These are phyloP conservation scores for Montipora capricornis DNA, from an alignment of 64 coral and sea anemone genomes.

Conservation along the genomic window DNA sequence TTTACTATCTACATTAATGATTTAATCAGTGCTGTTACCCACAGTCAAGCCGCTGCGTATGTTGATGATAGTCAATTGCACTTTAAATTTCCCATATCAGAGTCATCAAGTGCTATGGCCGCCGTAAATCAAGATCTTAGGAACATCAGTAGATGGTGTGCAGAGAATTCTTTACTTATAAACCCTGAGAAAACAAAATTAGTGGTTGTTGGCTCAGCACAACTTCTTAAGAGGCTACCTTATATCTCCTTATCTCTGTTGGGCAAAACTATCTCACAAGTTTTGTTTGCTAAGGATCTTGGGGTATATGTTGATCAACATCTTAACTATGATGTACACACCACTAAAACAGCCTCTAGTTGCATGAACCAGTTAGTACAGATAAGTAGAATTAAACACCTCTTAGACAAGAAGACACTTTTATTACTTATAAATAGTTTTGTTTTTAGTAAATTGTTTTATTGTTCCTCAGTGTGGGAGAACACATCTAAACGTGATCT, in stretches of 20 bases:
- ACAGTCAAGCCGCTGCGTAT: background rate
- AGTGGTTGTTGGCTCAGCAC: background rate
- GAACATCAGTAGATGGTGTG: slow-evolving; percentile 8
- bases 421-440: slow-evolving; percentile 42
- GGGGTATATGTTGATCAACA: background rate
- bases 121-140: slow-evolving; percentile 5
- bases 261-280: slow-evolving; percentile 46
- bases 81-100: no score
- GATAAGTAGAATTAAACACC: slow-evolving; percentile 43
- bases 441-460: background rate
- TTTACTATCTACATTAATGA: no score
- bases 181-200: no score
- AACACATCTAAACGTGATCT: background rate
- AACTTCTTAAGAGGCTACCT: slow-evolving; percentile 17
- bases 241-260: slow-evolving; percentile 34
- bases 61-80: no score
- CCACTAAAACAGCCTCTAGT: slow-evolving; percentile 50
- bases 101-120: no score
- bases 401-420: slow-evolving; percentile 43
- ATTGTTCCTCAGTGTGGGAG: slow-evolving; percentile 2
- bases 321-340: slow-evolving; percentile 50
- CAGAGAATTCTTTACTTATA: no score
- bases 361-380: slow-evolving; percentile 28
- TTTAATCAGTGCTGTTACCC: background rate
- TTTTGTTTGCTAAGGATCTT: slow-evolving; percentile 11